Base-by-base conservation (phyloP, 2,113 vertebrate genomes). In the Macquaria ambigua region DNA sequence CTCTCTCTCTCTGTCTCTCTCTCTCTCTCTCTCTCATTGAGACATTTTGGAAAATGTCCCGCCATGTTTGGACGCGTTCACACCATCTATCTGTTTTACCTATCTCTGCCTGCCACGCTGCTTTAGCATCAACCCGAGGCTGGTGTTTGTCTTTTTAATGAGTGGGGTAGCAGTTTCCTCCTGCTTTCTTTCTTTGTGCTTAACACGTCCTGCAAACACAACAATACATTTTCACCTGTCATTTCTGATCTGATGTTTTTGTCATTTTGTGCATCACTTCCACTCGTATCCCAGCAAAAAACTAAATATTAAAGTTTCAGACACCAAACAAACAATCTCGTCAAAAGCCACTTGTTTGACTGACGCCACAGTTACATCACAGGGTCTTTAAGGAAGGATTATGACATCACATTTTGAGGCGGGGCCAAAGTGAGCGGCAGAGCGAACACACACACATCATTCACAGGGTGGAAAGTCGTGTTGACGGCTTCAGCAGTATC, bases 71-170 rank as follows among this genome's bases (percentile, higher is more conserved):
- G 62, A 79, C 8, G 18, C 11, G 31, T 79, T 79, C 70, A 25
- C 70, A 16, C 52, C 70, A 2, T 69, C 63, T 79, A 79, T 85
- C 83, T 69, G 77, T 75, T 80, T 70, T 39, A 85, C 76, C 61
- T 59, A 62, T 80, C 77, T 85, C 21, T 37, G 61, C 56, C 83
- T 75, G 83, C 71, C 39, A 80, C 83, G 63, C 70, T 55, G 71
- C 81, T 83, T 77, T 77, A 77, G 34, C 59, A 50, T 85, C 71
- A 70, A 76, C 48, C 72, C 18, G 72, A 81, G 83, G n/a, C n/a
- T 39, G 20, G 34, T 39, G 61, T 37, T 63, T 37, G 4, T 5
- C 15, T 12, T 43, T 4, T 43, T 37, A 62, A 62, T 34, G 16
- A 62, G 59, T 8, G 16, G 5, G 9, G 59, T 2, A 21, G 23